Conservation (phyloP, 1,140 invertebrate genomes). For the Muscidifurax raptorellus region DNA sequence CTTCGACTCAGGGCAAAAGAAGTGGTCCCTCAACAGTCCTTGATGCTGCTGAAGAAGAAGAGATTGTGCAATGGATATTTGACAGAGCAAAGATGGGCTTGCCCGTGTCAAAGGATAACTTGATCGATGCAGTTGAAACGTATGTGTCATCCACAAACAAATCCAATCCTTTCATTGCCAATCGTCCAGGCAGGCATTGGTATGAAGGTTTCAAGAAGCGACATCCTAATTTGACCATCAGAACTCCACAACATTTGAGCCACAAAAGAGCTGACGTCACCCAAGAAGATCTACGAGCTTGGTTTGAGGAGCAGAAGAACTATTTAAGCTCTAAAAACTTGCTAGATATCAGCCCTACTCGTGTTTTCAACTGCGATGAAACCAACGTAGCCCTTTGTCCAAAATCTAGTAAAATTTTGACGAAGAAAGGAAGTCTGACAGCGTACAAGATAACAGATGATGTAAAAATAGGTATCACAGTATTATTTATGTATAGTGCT, state of each 20-base stretch:
- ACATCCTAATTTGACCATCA: conserved; percentile 57
- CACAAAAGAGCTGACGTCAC: conserved; percentile 42
- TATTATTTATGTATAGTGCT: conserved; percentile 61
- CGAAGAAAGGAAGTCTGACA: conserved; percentile 62
- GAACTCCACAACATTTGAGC: conserved; percentile 61
- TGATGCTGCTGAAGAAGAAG: conserved; percentile 32
- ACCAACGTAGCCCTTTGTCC: conserved; percentile 64
- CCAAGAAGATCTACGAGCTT: conserved; percentile 55
- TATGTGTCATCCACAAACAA: conserved; percentile 60
- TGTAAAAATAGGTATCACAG: conserved; percentile 61
- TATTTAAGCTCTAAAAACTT: conserved; percentile 56
- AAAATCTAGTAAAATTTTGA: conserved; percentile 61
- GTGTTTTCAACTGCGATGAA: conserved; percentile 68
- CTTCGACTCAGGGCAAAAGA: neutral
- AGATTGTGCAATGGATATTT: conserved; percentile 53
- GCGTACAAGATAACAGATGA: conserved; percentile 63
- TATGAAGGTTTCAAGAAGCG: conserved; percentile 58
- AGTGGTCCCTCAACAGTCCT: conserved; percentile 47
- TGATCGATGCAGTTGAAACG: conserved; percentile 64
- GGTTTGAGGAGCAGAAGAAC: conserved; percentile 56
- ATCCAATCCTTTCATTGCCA: conserved; percentile 59
- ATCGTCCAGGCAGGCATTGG: conserved; percentile 61
- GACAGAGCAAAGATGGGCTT: conserved; percentile 53
- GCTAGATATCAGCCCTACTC: conserved; percentile 52
- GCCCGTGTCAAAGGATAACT: conserved; percentile 63